Evolutionary conservation across 92 coral and sea anemone genomes (phyloP).

Genomic region (Paramuricea clavata): DNA sequence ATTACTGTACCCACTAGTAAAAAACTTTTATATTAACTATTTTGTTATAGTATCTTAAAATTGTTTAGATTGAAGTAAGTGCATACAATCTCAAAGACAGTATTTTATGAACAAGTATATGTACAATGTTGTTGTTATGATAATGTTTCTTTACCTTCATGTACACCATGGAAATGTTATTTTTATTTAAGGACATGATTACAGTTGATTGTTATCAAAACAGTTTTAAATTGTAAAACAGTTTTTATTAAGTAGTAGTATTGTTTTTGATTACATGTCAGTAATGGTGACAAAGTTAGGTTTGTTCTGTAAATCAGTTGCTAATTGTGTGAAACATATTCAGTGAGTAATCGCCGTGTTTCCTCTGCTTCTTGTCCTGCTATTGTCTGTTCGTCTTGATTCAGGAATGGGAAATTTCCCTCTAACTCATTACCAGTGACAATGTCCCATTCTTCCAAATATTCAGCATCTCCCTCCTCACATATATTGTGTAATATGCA

Average conservation of each 20-base stretch:
- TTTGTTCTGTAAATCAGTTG: conserved; percentile 5
- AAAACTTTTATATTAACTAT: neutral
- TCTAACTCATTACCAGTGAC: neutral
- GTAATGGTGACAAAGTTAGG: neutral
- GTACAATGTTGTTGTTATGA: conserved; percentile 3
- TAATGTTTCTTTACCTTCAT: neutral
- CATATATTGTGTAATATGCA: conserved; percentile 24
- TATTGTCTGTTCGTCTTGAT: neutral
- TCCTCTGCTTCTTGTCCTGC: conserved; percentile 11
- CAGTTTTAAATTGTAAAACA: conserved; percentile 1
- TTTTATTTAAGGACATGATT: neutral
- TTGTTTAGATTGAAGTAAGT: too few relatives aligned
- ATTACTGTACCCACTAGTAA: neutral
- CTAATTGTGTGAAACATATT: neutral
- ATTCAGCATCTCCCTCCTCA: conserved; percentile 26
- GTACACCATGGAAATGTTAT: neutral
- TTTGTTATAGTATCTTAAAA: neutral
- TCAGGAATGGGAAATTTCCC: neutral
- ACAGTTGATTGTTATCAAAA: neutral
- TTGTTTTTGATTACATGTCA: conserved; percentile 15
- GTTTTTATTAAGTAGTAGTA: conserved; percentile 14
- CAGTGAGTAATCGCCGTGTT: conserved; percentile 8
- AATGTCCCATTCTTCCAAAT: conserved; percentile 26
- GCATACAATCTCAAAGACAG: too few relatives aligned
- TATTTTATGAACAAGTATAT: conserved; percentile 8